These are phyloP conservation scores for Pipistrellus kuhlii DNA, from an alignment of 2,797 vertebrate species.

Conservation along the genomic window DNA sequence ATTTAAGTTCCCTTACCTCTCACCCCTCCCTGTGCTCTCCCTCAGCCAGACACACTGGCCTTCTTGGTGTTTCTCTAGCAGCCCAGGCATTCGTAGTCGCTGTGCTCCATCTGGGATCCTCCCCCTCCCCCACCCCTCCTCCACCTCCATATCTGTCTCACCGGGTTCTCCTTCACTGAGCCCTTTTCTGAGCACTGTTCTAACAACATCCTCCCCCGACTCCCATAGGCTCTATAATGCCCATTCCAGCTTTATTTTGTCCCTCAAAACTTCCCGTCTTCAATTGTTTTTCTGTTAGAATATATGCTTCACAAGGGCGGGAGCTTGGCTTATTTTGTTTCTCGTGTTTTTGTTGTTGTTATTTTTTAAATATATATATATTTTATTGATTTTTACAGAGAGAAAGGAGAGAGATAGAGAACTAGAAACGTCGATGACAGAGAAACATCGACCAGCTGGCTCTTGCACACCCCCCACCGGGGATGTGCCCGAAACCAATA, in stretches of 20 bases:
- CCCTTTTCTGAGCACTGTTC: not conserved
- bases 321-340: conserved; percentile 12
- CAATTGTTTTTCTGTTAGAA: not conserved
- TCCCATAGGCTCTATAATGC: not conserved
- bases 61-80: not conserved
- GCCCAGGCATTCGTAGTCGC: not conserved
- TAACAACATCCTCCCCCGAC: fast-evolving
- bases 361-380: no score
- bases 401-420: no score
- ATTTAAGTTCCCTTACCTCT: not conserved
- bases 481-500: no score
- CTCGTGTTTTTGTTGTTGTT: not conserved
- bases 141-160: no score
- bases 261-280: not conserved
- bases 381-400: no score
- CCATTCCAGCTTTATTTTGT: not conserved
- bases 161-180: not conserved
- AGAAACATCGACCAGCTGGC: no score
- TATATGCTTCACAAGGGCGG: not conserved
- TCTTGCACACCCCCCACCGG: no score
- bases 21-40: no score
- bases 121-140: fast-evolving
- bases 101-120: not conserved
- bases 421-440: no score
- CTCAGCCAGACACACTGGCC: not conserved